phyloP scores from a whole-genome alignment of 2,797 vertebrate genomes.

The Mycteria americana region DNA sequence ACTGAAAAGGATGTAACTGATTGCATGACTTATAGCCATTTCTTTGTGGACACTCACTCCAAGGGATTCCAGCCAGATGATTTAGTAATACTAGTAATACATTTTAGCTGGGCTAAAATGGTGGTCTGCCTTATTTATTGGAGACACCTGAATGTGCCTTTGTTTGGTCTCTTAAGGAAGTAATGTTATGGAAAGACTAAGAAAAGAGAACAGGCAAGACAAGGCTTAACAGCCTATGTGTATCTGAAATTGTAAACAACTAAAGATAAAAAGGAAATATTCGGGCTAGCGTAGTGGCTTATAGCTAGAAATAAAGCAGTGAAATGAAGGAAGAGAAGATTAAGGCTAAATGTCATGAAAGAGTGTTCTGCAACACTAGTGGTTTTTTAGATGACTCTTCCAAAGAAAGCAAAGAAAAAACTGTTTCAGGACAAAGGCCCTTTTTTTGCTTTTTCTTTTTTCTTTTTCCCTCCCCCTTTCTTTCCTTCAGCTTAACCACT shows the following conservation, averaged over 20 bases:
- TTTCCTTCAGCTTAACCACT: not conserved
- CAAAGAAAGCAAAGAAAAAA: not conserved
- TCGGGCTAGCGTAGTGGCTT: not conserved
- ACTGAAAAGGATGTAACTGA: not conserved
- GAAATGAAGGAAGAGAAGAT: constrained; percentile 15
- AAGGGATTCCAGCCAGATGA: not conserved
- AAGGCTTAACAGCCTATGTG: not conserved
- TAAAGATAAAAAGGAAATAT: not conserved
- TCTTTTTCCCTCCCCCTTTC: not conserved
- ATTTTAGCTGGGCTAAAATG: not conserved
- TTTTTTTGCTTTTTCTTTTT: not conserved
- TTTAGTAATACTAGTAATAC: not conserved
- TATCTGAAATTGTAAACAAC: not conserved
- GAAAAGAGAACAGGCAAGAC: not conserved
- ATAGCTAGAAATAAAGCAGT: not conserved
- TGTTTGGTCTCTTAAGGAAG: not conserved
- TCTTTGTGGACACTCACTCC: not conserved
- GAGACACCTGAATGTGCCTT: not conserved
- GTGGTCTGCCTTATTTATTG: not conserved
- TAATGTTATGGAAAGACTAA: not conserved
- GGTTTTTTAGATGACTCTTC: not conserved
- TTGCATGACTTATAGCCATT: not conserved
- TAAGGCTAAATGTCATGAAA: constrained; percentile 9
- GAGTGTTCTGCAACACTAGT: not conserved
- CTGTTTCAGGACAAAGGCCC: not conserved